These are phyloP conservation scores for Venturia canescens DNA, from an alignment of 1,140 invertebrate species.

Conservation along the genomic window DNA sequence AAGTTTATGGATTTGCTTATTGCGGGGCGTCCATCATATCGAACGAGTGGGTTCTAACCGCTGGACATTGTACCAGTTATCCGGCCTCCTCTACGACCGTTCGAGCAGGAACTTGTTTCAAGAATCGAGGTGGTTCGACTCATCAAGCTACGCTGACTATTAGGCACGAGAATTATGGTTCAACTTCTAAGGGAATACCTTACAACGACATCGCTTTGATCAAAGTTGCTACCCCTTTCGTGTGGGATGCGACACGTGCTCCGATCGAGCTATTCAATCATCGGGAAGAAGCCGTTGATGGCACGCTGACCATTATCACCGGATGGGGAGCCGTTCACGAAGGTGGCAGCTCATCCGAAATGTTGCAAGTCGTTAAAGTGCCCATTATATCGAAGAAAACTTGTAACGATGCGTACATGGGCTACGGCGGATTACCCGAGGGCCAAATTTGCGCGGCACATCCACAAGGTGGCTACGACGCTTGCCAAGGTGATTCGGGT, in stretches of 20 bases:
- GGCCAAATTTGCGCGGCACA: constrained; percentile 86
- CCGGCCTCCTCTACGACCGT: not conserved
- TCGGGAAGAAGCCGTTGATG: constrained; percentile 51
- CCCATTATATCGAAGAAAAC: constrained; percentile 68
- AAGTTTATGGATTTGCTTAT: constrained; percentile 51
- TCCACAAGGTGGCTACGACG: constrained; percentile 81
- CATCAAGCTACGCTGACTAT: constrained; percentile 53
- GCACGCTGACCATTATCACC: constrained; percentile 61
- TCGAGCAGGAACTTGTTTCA: constrained; percentile 51
- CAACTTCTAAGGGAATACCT: constrained; percentile 46
- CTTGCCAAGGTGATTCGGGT: constrained; percentile 81
- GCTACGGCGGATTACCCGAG: constrained; percentile 75
- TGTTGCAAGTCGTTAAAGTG: constrained; percentile 67
- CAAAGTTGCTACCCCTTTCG: constrained; percentile 47
- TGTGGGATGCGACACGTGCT: constrained; percentile 52
- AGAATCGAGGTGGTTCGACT: constrained; percentile 42
- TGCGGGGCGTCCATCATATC: constrained; percentile 59
- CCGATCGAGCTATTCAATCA: constrained; percentile 55
- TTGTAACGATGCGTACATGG: constrained; percentile 67
- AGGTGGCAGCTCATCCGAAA: constrained; percentile 31
- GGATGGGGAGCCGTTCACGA: constrained; percentile 70
- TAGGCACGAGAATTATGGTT: constrained; percentile 52
- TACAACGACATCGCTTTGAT: constrained; percentile 60
- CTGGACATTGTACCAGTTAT: constrained; percentile 56
- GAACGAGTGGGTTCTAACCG: constrained; percentile 55